phyloP scores from a whole-genome alignment of 2,888 invertebrate species.

The Apamea anceps region DNA sequence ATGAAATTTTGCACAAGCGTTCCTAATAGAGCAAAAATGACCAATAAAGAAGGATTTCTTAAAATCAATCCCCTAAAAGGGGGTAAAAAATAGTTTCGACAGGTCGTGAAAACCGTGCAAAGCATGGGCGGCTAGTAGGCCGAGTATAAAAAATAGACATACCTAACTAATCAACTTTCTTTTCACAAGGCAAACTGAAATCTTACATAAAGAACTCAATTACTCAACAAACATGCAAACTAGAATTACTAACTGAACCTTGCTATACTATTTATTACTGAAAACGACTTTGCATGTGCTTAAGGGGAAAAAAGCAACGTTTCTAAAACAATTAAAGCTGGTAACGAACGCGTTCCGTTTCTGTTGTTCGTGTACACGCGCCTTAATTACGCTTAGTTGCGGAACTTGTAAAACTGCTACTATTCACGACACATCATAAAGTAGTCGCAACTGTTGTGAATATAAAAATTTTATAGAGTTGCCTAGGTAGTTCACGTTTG shows the following conservation, averaged over 20 bases:
- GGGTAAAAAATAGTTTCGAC: too few species aligned
- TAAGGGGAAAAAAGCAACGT: slow-evolving; percentile 18
- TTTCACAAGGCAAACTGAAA: neutral
- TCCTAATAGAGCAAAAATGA: too few species aligned
- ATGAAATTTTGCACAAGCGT: too few species aligned
- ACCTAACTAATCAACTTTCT: neutral
- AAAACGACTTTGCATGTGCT: slow-evolving; percentile 30
- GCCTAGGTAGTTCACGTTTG: neutral
- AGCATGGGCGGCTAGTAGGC: too few species aligned
- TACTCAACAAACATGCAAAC: slow-evolving; percentile 35
- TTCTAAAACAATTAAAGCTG: slow-evolving; percentile 55
- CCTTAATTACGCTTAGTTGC: slow-evolving; percentile 44
- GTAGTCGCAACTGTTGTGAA: slow-evolving; percentile 22
- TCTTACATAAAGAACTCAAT: neutral
- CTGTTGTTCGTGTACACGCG: slow-evolving; percentile 15
- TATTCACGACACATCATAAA: slow-evolving; percentile 29
- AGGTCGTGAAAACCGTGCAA: too few species aligned
- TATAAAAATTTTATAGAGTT: slow-evolving; percentile 20
- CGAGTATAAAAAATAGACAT: neutral
- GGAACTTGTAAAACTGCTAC: slow-evolving; percentile 33
- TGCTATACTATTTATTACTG: slow-evolving; percentile 21
- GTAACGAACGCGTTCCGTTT: slow-evolving; percentile 41
- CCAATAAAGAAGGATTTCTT: too few species aligned
- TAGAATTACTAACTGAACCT: slow-evolving; percentile 30
- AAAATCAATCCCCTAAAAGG: too few species aligned